phyloP scores from a whole-genome alignment of 2,888 invertebrate genomes.

The Agonopterix alstromeriana region DNA sequence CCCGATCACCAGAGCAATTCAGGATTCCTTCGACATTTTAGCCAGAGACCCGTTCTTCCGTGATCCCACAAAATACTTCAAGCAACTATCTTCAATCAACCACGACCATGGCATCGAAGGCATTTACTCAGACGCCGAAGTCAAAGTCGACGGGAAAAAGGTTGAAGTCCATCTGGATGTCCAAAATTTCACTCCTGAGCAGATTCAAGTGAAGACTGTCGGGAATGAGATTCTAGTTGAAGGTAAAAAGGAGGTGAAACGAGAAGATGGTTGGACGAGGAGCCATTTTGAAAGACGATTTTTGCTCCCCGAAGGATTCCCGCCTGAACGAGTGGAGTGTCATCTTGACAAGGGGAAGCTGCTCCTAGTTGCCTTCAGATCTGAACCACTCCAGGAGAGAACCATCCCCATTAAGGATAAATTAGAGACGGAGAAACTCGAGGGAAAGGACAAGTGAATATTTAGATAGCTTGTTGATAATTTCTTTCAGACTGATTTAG shows the following conservation, averaged over 20 bases:
- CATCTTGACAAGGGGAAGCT: conserved; percentile 86
- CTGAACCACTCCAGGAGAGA: conserved; percentile 50
- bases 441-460: neutral
- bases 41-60: conserved; percentile 59
- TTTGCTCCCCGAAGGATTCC: conserved; percentile 84
- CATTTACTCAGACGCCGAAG: conserved; percentile 71
- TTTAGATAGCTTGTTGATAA: neutral
- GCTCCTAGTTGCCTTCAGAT: conserved; percentile 79
- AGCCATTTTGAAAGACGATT: conserved; percentile 87
- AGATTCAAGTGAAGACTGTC: conserved; percentile 86
- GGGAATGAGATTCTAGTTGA: conserved; percentile 85
- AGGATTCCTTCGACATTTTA: conserved; percentile 52
- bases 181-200: conserved; percentile 86
- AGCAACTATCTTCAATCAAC: conserved; percentile 35
- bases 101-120: conserved; percentile 58
- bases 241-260: conserved; percentile 86
- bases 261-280: conserved; percentile 84
- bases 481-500: conserved; percentile 16
- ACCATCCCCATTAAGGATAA: conserved; percentile 53
- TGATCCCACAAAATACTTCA: conserved; percentile 50
- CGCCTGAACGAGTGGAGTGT: conserved; percentile 83
- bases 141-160: conserved; percentile 79
- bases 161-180: conserved; percentile 86
- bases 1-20: conserved; percentile 42
- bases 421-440: conserved; percentile 14